Evolutionary conservation across 2,888 invertebrate genomes (phyloP), one percentile per base, ranked within the genome.

Genomic region (Agrotis segetum): DNA sequence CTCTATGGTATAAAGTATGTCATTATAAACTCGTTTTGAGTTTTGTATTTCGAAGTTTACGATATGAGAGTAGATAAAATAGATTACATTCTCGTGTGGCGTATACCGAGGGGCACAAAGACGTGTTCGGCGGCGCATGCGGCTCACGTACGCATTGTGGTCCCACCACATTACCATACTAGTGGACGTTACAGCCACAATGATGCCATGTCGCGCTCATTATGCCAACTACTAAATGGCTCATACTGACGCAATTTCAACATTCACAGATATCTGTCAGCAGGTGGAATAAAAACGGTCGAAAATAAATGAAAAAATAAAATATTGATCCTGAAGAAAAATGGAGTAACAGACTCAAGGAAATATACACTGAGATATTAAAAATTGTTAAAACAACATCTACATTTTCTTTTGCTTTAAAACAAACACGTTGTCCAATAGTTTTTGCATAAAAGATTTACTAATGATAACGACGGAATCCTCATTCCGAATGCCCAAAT

Each of bases 81-180:
- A 73, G 73, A 78, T 82, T 21, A 67, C 40, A 67, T 78, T 68
- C 21, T 66, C 44, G 67, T 61, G 53, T 61, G 67, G 50, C 73
- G 79, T 55, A 64, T 44, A 66, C 44, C 56, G 47, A 64, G 64
- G 40, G 64, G 46, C 67, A 55, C 55, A 46, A 34, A 55, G 66
- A 68, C 71, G 49, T 68, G 65, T 71, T 74, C 49, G 46, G 52
- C 49, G 72, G 74, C 71, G 61, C 71, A 86, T 80, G 74, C 83
- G 53, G 61, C 70, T 77, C 87, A 87, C 87, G 88, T 86, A 78
- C 79, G 71, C 63, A 67, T 69, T 79, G 81, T 82, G 82, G 71
- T 82, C 77, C 61, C 80, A 67, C 74, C 84, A 76, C 78, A 87
- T 85, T 82, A 78, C 76, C 82, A 83, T 83, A 85, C 73, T 72